Conservation (phyloP, 2,113 vertebrate species). For the Chiloscyllium plagiosum region DNA sequence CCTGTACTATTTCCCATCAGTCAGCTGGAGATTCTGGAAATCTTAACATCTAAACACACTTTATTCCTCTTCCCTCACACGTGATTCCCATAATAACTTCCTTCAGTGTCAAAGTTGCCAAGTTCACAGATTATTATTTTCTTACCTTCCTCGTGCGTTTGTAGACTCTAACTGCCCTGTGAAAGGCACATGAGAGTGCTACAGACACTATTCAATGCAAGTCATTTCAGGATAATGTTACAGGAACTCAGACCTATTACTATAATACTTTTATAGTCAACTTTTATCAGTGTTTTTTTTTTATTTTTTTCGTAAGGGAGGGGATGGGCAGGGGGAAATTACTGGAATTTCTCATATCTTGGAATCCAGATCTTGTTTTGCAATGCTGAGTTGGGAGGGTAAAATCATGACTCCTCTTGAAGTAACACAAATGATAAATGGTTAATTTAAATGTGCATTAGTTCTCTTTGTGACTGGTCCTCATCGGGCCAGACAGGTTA, state of each 20-base stretch:
- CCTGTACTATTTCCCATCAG: not conserved
- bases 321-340: not conserved
- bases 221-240: conserved; percentile 11
- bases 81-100: not conserved
- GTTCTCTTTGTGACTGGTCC: conserved; percentile 7
- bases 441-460: conserved; percentile 13
- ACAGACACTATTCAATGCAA: conserved; percentile 9
- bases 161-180: not conserved
- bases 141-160: not conserved
- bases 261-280: not conserved
- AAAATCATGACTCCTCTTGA: not conserved
- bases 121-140: not conserved
- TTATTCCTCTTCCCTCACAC: not conserved
- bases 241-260: not conserved
- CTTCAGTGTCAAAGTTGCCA: not conserved
- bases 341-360: not conserved
- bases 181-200: no score
- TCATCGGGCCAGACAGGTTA: not conserved
- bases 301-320: not conserved
- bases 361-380: not conserved
- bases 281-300: conserved; percentile 29
- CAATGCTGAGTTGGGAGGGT: not conserved
- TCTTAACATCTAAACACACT: not conserved
- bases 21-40: not conserved
- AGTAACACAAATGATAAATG: not conserved